Base-by-base conservation (phyloP, 2,113 vertebrate species). In the Panurus biarmicus region DNA sequence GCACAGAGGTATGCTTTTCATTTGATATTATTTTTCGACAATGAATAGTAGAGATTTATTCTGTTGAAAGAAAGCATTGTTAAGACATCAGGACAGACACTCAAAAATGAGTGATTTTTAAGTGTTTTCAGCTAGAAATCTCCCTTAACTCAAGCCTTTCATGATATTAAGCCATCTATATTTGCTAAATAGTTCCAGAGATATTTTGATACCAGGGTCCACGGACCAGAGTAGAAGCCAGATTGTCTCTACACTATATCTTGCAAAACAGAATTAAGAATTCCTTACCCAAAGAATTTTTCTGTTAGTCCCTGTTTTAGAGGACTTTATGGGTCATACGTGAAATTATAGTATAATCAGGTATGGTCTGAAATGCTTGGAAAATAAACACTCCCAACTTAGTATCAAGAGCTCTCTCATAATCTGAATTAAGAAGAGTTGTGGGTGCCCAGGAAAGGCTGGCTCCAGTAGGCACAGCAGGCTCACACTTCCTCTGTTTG, bases 1-100 rank as follows among this genome's bases (percentile, higher is more conserved):
- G 81, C 97, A 89, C 98, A 98, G 93, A 99, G 99, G 99, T 99
- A 97, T 84, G 92, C 56, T 57, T 90, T 74, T 53, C 85, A 72
- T 87, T 93, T 72, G 69, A 79, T 84, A 31, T 2, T 42, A 48
- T 2, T 81, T 90, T 91, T 54, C 74, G 33, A 44, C 73, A 72
- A 16, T 35, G 13, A 92, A 20, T 33, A 15, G 51, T 53, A 91
- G 71, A 89, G 33, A 48, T 89, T 82, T 93, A 45, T 79, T 73
- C 28, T 64, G 31, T 93, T 58, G 40, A 77, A 88, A 90, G 64
- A 40, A 95, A 69, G 61, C 35, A 33, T 3, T 26, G n/a, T 74
- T 77, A 56, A 74, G 62, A 75, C 42, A 75, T 71, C 57, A 75
- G 40, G 18, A 56, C 15, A 76, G 36, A 38, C 65, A 22, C 29